Base-by-base conservation (phyloP, 1,140 invertebrate genomes). In the Pissodes strobi region DNA sequence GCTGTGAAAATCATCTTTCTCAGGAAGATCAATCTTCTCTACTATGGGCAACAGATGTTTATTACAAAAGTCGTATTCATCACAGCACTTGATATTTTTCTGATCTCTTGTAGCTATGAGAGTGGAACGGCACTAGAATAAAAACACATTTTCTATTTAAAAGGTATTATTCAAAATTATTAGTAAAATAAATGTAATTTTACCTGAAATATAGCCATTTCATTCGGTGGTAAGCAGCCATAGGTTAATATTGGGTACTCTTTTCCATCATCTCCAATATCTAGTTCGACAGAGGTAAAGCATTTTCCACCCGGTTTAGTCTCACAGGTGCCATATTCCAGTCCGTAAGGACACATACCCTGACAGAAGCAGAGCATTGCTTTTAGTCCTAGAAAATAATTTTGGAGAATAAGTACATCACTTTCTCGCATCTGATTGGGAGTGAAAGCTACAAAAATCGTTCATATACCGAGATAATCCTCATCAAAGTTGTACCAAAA, bases 151-250 rank as follows among this genome's bases (percentile, higher is more conserved):
- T 6, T 41, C 1, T 5, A 27, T 27, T 27, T 5, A 27, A 27
- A 27, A n/a, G n/a, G n/a, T n/a, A n/a, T n/a, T n/a, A n/a, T n/a
- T n/a, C 9, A 27, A 27, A 27, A 27, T n/a, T n/a, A n/a, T n/a
- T 9, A 27, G 25, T 5, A 27, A 27, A 27, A 27, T 41, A 41
- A 41, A 10, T 10, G 53, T 1, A n/a, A n/a, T 69, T 68, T 78
- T 69, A 92, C 91, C 85, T 92, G 90, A 90, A 65, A 49, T 18
- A 56, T 4, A 3, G 55, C 90, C 19, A 85, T 82, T 78, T 94
- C 93, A 41, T 92, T 90, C 0, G 91, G 86, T 23, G 92, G 88
- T 70, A 97, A 82, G 75, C 94, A 97, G 0, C 94, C 94, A 73
- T 87, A 94, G 10, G 88, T 90, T 65, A 84, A 82, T 69, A 91